These are phyloP conservation scores for Poecilia velifera DNA, from an alignment of 2,797 vertebrate species.

Conservation along the genomic window DNA sequence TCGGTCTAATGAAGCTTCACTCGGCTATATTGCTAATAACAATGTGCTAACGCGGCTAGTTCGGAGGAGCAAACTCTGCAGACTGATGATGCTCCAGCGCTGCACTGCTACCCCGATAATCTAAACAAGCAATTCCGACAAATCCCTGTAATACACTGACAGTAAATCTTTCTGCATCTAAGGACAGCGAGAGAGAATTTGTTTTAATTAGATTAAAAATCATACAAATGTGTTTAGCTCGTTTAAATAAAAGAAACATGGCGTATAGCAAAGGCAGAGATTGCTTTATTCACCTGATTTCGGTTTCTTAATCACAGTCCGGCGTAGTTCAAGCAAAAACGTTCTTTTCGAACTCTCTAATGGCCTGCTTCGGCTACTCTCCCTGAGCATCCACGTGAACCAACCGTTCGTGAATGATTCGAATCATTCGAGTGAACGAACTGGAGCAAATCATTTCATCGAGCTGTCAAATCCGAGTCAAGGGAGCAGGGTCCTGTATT, in stretches of 20 bases:
- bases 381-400: background rate
- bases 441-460: too few relatives aligned
- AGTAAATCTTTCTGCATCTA: constrained; percentile 10
- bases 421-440: too few relatives aligned
- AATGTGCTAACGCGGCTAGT: constrained; percentile 43
- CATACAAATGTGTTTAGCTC: constrained; percentile 58
- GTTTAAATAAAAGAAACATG: constrained; percentile 53
- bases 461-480: too few relatives aligned
- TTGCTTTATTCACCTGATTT: constrained; percentile 55
- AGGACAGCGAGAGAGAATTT: background rate
- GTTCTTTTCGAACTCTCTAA: background rate
- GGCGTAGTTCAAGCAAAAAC: background rate
- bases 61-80: background rate
- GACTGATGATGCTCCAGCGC: too few relatives aligned
- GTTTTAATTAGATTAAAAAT: constrained; percentile 61
- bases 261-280: background rate
- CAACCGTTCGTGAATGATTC: background rate
- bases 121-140: background rate
- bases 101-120: background rate
- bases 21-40: constrained; percentile 38
- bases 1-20: constrained; percentile 13
- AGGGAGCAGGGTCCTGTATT: too few relatives aligned
- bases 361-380: background rate
- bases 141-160: background rate
- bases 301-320: constrained; percentile 30